A percentile compares a stretch with the other conserved stretches of the same genome.
phyloP scores from a whole-genome alignment of 2,113 vertebrate genomes.

The Pterocles gutturalis region DNA sequence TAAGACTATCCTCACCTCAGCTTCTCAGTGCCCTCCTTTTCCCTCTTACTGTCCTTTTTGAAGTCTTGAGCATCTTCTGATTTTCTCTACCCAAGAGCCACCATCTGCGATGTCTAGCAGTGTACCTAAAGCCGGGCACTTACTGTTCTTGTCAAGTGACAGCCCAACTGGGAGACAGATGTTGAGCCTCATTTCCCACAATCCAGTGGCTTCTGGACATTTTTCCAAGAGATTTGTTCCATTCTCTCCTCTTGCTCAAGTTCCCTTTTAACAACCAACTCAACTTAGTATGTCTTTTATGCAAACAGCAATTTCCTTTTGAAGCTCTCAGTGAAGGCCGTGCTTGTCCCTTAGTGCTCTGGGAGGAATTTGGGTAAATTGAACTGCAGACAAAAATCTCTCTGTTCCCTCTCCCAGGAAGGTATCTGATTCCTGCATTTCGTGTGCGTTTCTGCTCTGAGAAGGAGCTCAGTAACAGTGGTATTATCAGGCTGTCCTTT shows the following conservation, averaged over 20 bases:
- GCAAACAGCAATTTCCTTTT: neutral
- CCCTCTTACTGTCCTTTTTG: neutral
- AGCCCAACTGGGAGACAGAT: slow-evolving; percentile 9
- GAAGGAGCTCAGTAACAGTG: neutral
- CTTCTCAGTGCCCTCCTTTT: neutral
- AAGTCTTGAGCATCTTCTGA: neutral
- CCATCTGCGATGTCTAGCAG: neutral
- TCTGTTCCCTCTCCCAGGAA: neutral
- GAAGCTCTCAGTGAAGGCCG: neutral
- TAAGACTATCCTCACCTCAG: neutral
- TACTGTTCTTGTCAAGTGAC: neutral
- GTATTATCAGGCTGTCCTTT: neutral
- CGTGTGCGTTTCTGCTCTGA: neutral
- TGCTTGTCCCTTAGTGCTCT: neutral
- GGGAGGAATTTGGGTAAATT: neutral
- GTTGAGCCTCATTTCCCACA: slow-evolving; percentile 2
- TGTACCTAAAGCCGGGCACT: neutral
- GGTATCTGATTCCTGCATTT: neutral
- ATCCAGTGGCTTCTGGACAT: neutral
- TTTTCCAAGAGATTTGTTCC: slow-evolving; percentile 12
- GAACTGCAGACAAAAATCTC: neutral
- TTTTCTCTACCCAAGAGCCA: neutral
- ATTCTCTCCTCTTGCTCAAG: neutral
- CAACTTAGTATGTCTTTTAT: neutral
- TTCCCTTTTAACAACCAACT: neutral